Evolutionary conservation across 37 sponge, comb jelly and placozoan genomes (phyloP).

Genomic region (Bolinopsis microptera): DNA sequence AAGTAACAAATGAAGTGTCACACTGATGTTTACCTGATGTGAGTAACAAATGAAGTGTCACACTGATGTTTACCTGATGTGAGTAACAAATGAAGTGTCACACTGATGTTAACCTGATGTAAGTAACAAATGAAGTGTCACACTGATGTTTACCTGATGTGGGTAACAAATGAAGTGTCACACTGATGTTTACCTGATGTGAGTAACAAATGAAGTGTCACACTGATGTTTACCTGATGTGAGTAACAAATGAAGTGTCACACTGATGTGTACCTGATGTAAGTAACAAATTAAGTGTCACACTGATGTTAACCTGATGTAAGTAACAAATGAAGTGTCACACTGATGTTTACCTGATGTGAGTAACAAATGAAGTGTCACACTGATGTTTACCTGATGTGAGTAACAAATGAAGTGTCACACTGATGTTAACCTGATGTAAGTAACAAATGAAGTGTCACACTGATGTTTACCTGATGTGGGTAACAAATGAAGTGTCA

Average conservation of each 20-base stretch:
- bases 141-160: slow-evolving; percentile 64
- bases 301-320: slow-evolving; percentile 64
- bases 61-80: slow-evolving; percentile 64
- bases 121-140: slow-evolving; percentile 52
- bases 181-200: slow-evolving; percentile 64
- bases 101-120: slow-evolving; percentile 64
- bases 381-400: slow-evolving; percentile 64
- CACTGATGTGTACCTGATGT: slow-evolving; percentile 64
- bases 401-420: slow-evolving; percentile 56
- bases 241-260: slow-evolving; percentile 56
- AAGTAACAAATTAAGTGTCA: slow-evolving; percentile 46
- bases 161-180: slow-evolving; percentile 55
- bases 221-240: slow-evolving; percentile 64
- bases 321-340: slow-evolving; percentile 52
- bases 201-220: slow-evolving; percentile 56
- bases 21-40: slow-evolving; percentile 64
- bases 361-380: slow-evolving; percentile 56
- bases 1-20: slow-evolving; percentile 52
- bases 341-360: slow-evolving; percentile 64
- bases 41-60: slow-evolving; percentile 56
- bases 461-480: slow-evolving; percentile 64
- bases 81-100: slow-evolving; percentile 56
- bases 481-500: slow-evolving; percentile 55
- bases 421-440: slow-evolving; percentile 64
- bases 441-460: slow-evolving; percentile 52